Evolutionary conservation across 2,113 vertebrate species (phyloP).

Genomic region (Nycticorax nycticorax): DNA sequence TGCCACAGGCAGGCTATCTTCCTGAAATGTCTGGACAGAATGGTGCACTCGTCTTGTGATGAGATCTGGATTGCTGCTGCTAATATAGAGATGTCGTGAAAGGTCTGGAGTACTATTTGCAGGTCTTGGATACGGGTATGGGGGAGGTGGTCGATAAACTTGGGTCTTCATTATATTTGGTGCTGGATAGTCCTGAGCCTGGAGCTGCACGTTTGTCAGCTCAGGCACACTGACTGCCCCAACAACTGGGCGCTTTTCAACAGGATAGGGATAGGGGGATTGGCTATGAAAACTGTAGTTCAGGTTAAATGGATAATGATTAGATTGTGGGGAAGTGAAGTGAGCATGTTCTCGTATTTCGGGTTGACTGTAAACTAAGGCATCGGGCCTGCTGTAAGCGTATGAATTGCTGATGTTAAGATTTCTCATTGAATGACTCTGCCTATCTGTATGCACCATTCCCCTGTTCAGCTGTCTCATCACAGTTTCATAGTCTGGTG

Average conservation of each 20-base stretch:
- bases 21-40: conserved; percentile 97
- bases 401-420: conserved; percentile 92
- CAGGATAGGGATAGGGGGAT: conserved; percentile 86
- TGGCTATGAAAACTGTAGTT: conserved; percentile 95
- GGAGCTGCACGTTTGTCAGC: conserved; percentile 92
- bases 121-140: conserved; percentile 89
- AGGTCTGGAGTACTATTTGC: conserved; percentile 98
- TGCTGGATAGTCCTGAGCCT: conserved; percentile 92
- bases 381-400: conserved; percentile 92
- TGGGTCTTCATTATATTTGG: conserved; percentile 95
- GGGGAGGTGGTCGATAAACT: conserved; percentile 92
- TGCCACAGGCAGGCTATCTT: conserved; percentile 94
- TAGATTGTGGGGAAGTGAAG: conserved; percentile 65
- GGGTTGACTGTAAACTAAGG: conserved; percentile 96
- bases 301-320: conserved; percentile 85
- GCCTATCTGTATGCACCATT: conserved; percentile 81
- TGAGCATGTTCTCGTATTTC: conserved; percentile 91
- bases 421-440: conserved; percentile 95
- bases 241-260: conserved; percentile 87
- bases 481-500: conserved; percentile 95
- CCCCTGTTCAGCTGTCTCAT: conserved; percentile 90
- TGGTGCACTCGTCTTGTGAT: conserved; percentile 94
- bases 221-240: conserved; percentile 96
- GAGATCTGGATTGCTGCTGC: conserved; percentile 95
- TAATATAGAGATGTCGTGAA: conserved; percentile 90